These are phyloP conservation scores for Lanistes nyassanus DNA, from an alignment of 1,140 invertebrate species.

Conservation along the genomic window DNA sequence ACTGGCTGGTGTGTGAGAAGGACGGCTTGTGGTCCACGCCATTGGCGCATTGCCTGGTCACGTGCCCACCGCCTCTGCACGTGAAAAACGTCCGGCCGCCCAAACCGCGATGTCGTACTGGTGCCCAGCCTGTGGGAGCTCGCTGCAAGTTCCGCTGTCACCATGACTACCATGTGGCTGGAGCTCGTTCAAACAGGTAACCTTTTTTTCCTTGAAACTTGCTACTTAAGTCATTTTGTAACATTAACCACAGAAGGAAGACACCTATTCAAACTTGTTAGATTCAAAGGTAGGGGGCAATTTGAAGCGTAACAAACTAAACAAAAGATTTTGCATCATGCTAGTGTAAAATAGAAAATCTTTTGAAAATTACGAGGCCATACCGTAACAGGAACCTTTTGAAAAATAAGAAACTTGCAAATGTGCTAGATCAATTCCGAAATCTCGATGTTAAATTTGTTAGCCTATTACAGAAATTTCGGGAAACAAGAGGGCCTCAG, in stretches of 20 bases:
- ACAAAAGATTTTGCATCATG: not conserved
- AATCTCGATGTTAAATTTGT: too few species aligned
- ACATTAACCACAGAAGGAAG: too few species aligned
- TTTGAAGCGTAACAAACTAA: not conserved
- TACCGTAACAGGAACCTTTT: too few species aligned
- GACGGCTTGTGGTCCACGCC: constrained; percentile 50
- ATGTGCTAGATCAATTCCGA: too few species aligned
- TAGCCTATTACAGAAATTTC: too few species aligned
- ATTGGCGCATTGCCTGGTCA: constrained; percentile 40
- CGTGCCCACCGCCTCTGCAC: constrained; percentile 33
- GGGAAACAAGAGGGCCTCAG: too few species aligned
- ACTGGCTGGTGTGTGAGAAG: constrained; percentile 43
- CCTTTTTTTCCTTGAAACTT: too few species aligned
- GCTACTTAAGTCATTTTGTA: too few species aligned
- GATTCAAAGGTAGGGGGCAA: not conserved
- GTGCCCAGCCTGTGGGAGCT: constrained; percentile 35
- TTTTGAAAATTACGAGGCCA: too few species aligned
- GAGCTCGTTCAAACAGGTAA: constrained; percentile 34
- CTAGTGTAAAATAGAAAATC: not conserved
- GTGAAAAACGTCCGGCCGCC: constrained; percentile 30
- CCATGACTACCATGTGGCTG: constrained; percentile 41
- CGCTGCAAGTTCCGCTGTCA: constrained; percentile 47
- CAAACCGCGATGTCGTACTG: constrained; percentile 34
- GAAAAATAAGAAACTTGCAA: too few species aligned
- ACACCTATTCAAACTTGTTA: too few species aligned